Percentiles rank a stretch among this genome's conserved stretches.
Conservation (phyloP, 2,888 invertebrate genomes). For the Leptothorax acervorum region DNA sequence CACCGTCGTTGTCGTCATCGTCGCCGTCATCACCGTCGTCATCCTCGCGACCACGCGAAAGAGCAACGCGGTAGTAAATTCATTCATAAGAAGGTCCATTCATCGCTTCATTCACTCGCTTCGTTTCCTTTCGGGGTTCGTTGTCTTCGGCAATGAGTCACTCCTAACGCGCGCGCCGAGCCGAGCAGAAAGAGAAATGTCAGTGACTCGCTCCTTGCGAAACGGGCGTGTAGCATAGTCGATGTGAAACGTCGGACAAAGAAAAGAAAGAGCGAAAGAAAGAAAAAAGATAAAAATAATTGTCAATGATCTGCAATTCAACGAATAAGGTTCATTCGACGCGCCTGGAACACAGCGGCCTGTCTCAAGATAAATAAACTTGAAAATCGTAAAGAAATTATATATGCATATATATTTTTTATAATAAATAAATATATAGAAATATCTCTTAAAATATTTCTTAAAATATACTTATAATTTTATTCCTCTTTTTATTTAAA, state of each 20-base stretch:
- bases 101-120: constrained; percentile 78
- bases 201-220: constrained; percentile 76
- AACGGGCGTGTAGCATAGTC: constrained; percentile 53
- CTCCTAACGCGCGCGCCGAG: constrained; percentile 60
- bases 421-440: too few relatives aligned
- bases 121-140: constrained; percentile 79
- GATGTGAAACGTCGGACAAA: constrained; percentile 5
- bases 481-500: neutral
- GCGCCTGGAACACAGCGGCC: neutral
- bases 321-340: neutral
- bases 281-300: neutral
- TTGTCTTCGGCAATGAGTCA: constrained; percentile 79
- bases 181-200: constrained; percentile 74
- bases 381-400: neutral
- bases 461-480: neutral
- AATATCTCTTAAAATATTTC: neutral
- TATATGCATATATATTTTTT: too few relatives aligned
- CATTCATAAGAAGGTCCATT: constrained; percentile 78
- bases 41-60: neutral
- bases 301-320: neutral
- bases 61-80: constrained; percentile 75
- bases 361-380: neutral
- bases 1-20: neutral
- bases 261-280: neutral
- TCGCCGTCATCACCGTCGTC: constrained; percentile 1